A percentile compares a stretch with the other conserved stretches of the same genome.
Evolutionary conservation across 2,113 vertebrate genomes (phyloP).

Genomic region (Anser cygnoides): DNA sequence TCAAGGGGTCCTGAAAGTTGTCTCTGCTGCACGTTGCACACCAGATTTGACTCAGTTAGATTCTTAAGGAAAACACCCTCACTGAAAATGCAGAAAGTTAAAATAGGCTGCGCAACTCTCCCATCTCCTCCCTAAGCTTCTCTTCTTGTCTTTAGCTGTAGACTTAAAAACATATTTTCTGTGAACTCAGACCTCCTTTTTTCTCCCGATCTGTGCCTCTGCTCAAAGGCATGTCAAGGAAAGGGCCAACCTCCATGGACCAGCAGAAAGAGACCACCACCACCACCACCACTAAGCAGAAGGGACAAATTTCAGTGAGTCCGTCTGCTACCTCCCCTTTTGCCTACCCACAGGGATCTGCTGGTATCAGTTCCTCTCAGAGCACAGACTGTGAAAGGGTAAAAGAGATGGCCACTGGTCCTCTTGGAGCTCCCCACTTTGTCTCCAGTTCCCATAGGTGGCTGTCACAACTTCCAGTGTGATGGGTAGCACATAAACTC

Average conservation of each 20-base stretch:
- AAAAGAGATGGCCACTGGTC: neutral
- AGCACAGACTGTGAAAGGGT: neutral
- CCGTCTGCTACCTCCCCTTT: neutral
- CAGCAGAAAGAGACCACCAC: neutral
- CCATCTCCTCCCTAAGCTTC: neutral
- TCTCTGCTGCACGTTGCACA: neutral
- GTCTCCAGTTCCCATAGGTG: neutral
- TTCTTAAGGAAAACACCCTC: neutral
- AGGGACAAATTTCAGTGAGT: neutral
- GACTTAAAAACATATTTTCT: neutral
- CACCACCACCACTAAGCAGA: neutral
- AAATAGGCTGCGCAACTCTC: neutral
- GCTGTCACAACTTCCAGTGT: neutral
- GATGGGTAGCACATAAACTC: neutral
- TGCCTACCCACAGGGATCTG: neutral
- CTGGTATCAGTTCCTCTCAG: neutral
- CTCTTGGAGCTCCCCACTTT: neutral
- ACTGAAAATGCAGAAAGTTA: neutral
- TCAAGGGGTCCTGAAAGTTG: neutral
- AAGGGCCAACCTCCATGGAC: neutral
- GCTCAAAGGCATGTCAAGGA: neutral
- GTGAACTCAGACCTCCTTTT: neutral
- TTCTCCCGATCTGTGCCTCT: neutral
- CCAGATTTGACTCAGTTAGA: neutral
- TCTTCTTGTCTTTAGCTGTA: neutral